phyloP scores from a whole-genome alignment of 2,888 invertebrate genomes.

The Rotaria socialis region DNA sequence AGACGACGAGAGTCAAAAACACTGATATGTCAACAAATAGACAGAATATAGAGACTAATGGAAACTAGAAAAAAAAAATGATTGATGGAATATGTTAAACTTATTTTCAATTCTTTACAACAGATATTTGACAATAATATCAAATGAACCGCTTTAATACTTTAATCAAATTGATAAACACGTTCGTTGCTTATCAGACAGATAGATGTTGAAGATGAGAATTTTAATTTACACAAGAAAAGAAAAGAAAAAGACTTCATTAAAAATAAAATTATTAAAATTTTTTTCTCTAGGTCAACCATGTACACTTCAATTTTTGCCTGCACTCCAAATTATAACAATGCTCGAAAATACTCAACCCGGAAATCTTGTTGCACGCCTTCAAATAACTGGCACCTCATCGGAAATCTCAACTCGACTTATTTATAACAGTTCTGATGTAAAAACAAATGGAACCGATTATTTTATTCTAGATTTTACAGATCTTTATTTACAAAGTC shows the following conservation, averaged over 20 bases:
- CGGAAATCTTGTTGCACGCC: conserved; percentile 8
- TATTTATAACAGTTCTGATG: background rate
- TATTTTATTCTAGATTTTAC: conserved; percentile 30
- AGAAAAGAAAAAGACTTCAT: too few relatives aligned
- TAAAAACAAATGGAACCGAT: conserved; percentile 35
- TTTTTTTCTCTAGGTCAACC: background rate
- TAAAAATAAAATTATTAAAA: too few relatives aligned
- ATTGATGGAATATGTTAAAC: background rate
- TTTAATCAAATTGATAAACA: background rate
- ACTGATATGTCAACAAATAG: background rate
- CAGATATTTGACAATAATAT: background rate
- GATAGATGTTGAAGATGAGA: background rate
- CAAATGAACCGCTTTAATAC: background rate
- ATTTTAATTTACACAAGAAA: background rate
- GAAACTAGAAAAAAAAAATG: background rate
- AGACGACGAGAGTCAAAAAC: background rate
- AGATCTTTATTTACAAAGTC: background rate
- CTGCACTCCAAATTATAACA: background rate
- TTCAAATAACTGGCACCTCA: background rate
- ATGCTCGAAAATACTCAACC: conserved; percentile 6
- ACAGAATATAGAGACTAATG: background rate
- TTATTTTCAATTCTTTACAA: background rate
- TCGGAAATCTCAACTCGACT: background rate
- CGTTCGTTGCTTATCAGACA: background rate
- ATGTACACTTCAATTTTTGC: conserved; percentile 30